Conservation (phyloP, 92 coral and sea anemone species). For the Phenganax marumi region DNA sequence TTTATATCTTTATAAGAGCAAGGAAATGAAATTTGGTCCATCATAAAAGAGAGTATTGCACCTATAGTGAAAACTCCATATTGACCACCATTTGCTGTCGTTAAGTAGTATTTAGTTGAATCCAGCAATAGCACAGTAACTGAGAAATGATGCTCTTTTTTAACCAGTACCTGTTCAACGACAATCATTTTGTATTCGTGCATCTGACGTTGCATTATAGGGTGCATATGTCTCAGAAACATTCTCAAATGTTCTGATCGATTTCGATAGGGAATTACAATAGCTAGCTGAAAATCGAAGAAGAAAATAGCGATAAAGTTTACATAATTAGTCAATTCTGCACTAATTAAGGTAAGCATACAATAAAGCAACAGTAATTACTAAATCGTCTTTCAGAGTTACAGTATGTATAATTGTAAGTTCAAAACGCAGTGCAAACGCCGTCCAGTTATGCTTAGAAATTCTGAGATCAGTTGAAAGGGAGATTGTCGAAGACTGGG, state of each 20-base stretch:
- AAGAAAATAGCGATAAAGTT: background rate
- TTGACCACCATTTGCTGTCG: background rate
- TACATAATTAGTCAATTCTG: background rate
- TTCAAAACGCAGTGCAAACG: background rate
- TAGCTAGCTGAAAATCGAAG: constrained; percentile 22
- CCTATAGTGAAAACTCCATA: background rate
- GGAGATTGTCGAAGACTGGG: too few relatives aligned
- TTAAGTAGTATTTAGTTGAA: background rate
- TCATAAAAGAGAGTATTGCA: background rate
- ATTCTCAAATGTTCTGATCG: constrained; percentile 31
- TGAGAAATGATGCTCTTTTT: too few relatives aligned
- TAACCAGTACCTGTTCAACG: constrained; percentile 32
- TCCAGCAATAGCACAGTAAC: too few relatives aligned
- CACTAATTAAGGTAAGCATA: background rate
- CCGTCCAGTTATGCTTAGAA: too few relatives aligned
- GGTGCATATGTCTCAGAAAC: constrained; percentile 43
- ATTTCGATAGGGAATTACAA: constrained; percentile 30
- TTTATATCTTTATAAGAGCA: background rate
- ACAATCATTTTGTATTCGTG: constrained; percentile 36
- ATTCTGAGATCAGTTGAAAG: too few relatives aligned
- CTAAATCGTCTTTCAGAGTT: background rate
- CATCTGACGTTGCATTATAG: constrained; percentile 35
- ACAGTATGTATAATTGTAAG: background rate
- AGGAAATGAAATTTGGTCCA: too few relatives aligned
- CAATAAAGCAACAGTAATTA: background rate